These are phyloP conservation scores for Taenioides sp. DNA, from an alignment of 2,797 vertebrate genomes.

Conservation along the genomic window DNA sequence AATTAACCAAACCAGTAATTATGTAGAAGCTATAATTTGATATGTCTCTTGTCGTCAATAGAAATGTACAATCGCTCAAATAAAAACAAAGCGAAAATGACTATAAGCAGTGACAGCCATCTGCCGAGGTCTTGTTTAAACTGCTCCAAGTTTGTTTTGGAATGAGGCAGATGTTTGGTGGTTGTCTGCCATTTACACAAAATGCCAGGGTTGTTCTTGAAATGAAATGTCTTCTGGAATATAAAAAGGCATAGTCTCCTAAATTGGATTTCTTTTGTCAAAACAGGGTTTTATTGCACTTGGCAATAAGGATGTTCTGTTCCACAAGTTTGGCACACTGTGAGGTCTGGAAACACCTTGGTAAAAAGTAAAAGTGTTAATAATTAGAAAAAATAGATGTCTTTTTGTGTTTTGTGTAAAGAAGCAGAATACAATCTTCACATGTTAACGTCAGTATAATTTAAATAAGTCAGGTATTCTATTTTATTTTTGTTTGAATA, in stretches of 20 bases:
- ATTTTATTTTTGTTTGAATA: no score
- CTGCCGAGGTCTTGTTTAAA: constrained; percentile 18
- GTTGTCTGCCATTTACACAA: constrained; percentile 13
- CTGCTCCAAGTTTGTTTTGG: constrained; percentile 4
- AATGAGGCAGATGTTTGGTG: constrained; percentile 22
- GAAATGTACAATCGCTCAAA: constrained; percentile 8
- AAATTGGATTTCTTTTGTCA: constrained; percentile 2
- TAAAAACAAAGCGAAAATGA: constrained; percentile 12
- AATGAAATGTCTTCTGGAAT: constrained; percentile 12
- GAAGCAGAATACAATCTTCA: no score
- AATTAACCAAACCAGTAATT: constrained; percentile 6
- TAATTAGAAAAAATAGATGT: no score
- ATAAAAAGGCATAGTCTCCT: constrained; percentile 5
- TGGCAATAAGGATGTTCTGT: not conserved
- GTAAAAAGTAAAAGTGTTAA: no score
- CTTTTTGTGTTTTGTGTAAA: no score
- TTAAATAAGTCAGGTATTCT: no score
- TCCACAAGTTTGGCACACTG: not conserved
- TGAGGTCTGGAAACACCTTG: no score
- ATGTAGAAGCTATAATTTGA: constrained; percentile 4
- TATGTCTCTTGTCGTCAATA: constrained; percentile 12
- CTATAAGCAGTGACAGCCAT: constrained; percentile 22
- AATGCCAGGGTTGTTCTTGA: constrained; percentile 8
- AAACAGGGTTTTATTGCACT: not conserved
- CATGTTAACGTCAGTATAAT: no score